These are phyloP conservation scores for Epirrhoe alternata DNA, from an alignment of 2,888 invertebrate species.

Conservation along the genomic window DNA sequence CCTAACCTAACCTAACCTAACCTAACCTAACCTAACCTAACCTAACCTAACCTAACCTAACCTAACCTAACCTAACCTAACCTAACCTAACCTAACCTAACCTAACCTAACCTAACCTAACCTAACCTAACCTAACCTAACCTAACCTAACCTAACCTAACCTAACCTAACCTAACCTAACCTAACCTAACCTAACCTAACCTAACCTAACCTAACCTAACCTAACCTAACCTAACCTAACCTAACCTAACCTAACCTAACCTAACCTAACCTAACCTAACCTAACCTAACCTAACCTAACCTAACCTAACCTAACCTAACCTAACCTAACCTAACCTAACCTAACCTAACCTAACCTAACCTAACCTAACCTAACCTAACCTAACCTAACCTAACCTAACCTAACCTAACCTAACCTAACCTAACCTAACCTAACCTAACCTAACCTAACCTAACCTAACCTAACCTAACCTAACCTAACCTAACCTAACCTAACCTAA, in stretches of 20 bases:
- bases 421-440: slow-evolving; percentile 23
- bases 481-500: slow-evolving; percentile 28
- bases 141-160: slow-evolving; percentile 6
- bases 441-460: slow-evolving; percentile 18
- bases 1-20: slow-evolving; percentile 5
- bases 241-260: slow-evolving; percentile 23
- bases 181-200: slow-evolving; percentile 22
- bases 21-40: slow-evolving; percentile 5
- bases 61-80: slow-evolving; percentile 10
- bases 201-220: slow-evolving; percentile 23
- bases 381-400: slow-evolving; percentile 24
- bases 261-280: slow-evolving; percentile 23
- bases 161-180: slow-evolving; percentile 5
- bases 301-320: slow-evolving; percentile 22
- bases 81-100: slow-evolving; percentile 10
- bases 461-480: slow-evolving; percentile 24
- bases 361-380: slow-evolving; percentile 29
- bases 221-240: slow-evolving; percentile 25
- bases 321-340: slow-evolving; percentile 25
- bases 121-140: slow-evolving; percentile 8
- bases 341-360: slow-evolving; percentile 28
- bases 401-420: slow-evolving; percentile 23
- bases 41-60: slow-evolving; percentile 6
- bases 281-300: slow-evolving; percentile 20
- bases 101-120: slow-evolving; percentile 1